Base-by-base conservation (phyloP, 2,888 invertebrate species). In the Cetonia aurata region DNA sequence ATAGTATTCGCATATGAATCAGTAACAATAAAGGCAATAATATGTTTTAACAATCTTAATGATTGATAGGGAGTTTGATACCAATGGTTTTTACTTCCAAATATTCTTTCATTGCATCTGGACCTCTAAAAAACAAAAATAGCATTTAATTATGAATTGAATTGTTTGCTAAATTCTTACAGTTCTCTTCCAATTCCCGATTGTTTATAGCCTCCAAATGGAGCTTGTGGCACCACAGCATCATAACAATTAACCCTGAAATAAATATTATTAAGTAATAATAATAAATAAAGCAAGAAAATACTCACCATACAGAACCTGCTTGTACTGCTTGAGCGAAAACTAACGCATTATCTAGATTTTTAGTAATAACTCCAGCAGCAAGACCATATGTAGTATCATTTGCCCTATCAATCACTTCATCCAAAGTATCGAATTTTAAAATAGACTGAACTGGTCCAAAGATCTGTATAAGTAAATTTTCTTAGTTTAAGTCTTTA, bases 381-480 rank as follows among this genome's bases (percentile, higher is more conserved):
- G 94, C 94, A 42, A 96, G 87, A 15, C 96, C 96, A 78, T 93
- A 96, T 46, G 84, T 85, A 0, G 95, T 93, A 73, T 89, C 86
- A 82, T 96, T 96, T 8, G 95, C 93, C 75, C 95, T 87, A 73
- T 93, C 91, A 68, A 96, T 90, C 0, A 92, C 93, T 83, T 96
- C 96, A 0, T 92, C 91, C 55, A 93, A 79, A 0, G 89, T 89
- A 48, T 91, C 90, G 79, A 96, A 96, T 83, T 94, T 94, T 46
- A 96, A 85, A 77, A 96, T 94, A 67, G 90, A 90, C 84, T 95
- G 95, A 0, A 96, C 96, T 0, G 96, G 96, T 0, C 96, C 96
- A 81, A 96, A 96, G 76, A 96, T 96, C 93, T 94, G 77, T 17
- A 78, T 76, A 48, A 72, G 17, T 3, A 42, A 48, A 9, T 48